Base-by-base conservation (phyloP, 2,113 vertebrate species). In the Siniperca chuatsi region DNA sequence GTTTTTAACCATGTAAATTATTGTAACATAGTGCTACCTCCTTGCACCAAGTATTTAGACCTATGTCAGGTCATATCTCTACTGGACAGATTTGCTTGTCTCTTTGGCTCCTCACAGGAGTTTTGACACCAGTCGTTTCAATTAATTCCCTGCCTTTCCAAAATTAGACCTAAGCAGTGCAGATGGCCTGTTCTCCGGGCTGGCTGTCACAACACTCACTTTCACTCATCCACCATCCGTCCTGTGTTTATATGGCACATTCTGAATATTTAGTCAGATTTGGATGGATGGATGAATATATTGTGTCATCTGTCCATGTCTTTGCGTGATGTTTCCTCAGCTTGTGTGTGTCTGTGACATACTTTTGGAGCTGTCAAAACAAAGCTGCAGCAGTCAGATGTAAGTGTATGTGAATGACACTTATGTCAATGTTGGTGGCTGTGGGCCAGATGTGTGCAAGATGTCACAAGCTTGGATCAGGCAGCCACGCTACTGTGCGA, bases 61-160 rank as follows among this genome's bases (percentile, higher is more conserved):
- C 29, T 37, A n/a, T 71, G 50, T 73, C 16, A 15, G n/a, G 57
- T 37, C 66, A 44, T 44, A 61, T 37, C 23, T 82, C 18, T 44
- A 20, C 62, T 37, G 33, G 33, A 60, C n/a, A 65, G n/a, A 60
- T 42, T 42, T 0, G 25, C 61, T 57, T 0, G 11, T 70, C 75
- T 46, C 33, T 68, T 37, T 48, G 54, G 58, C 54, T 65, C n/a
- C 23, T 82, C 23, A 6, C 21, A 3, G 57, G 67, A 40, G 50
- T 84, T 84, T 74, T 52, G 83, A 83, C 76, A 76, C 76, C 40
- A 42, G 58, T 62, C 4, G 4, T 55, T 87, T 68, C n/a, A 75
- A 13, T 54, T 75, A 50, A 29, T 48, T 87, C 74, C 20, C 40
- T 18, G 55, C 21, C 50, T 48, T 81, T 79, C 75, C 46, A 84